Evolutionary conservation across 2,797 vertebrate genomes (phyloP).

Genomic region (Uromys caudimaculatus): DNA sequence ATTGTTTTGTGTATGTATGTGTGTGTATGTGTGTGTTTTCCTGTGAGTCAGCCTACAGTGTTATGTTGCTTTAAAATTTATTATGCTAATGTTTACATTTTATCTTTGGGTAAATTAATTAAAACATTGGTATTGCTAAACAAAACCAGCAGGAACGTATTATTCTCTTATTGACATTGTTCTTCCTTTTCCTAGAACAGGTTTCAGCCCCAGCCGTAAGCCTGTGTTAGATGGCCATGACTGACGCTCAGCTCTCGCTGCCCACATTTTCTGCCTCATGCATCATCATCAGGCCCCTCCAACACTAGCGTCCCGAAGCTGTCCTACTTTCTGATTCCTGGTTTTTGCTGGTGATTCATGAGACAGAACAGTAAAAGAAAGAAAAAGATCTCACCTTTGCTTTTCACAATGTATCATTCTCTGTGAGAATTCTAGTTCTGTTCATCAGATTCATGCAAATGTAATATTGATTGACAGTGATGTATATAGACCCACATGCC

Average conservation of each 20-base stretch:
- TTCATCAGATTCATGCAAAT: slow-evolving; percentile 72
- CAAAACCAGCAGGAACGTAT: not conserved
- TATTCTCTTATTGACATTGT: slow-evolving; percentile 2
- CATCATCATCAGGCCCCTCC: slow-evolving; percentile 67
- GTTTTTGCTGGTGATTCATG: slow-evolving; percentile 74
- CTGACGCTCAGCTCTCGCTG: not conserved
- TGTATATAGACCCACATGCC: slow-evolving; percentile 45
- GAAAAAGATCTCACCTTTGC: slow-evolving; percentile 1
- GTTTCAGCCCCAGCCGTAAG: not conserved
- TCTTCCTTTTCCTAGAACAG: not conserved
- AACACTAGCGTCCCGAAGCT: slow-evolving; percentile 43
- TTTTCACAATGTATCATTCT: slow-evolving; percentile 48
- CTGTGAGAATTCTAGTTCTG: slow-evolving; percentile 58
- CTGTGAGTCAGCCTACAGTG: not conserved
- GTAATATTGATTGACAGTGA: slow-evolving; percentile 66
- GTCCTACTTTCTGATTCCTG: slow-evolving; percentile 64
- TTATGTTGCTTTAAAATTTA: slow-evolving; percentile 35
- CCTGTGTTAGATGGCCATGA: not conserved
- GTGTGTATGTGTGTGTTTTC: not conserved
- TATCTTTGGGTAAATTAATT: slow-evolving; percentile 33
- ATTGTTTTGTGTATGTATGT: not conserved
- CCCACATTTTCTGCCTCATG: slow-evolving; percentile 58
- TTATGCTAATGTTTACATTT: slow-evolving; percentile 5
- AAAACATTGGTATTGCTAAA: slow-evolving; percentile 11
- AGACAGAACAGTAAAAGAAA: slow-evolving; percentile 62